Percentiles rank a stretch among this genome's conserved stretches.
Evolutionary conservation across 2,797 vertebrate genomes (phyloP).

Genomic region (Sandelia bainsii): DNA sequence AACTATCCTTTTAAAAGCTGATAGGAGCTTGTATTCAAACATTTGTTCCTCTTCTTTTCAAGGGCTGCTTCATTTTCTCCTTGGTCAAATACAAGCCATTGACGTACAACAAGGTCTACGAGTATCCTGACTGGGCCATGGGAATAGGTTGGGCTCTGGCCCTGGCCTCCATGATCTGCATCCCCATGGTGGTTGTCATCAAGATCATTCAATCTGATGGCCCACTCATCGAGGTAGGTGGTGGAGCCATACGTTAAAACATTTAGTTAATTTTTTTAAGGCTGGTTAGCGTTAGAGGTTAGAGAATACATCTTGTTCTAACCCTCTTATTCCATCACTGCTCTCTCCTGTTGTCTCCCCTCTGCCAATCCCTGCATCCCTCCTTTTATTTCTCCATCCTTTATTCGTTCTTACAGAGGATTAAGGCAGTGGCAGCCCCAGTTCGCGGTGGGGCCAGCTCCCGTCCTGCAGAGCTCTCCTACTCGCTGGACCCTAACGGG

Average conservation of each 20-base stretch:
- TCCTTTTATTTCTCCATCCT: background rate
- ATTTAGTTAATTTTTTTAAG: background rate
- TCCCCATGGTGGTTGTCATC: conserved; percentile 95
- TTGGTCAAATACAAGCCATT: conserved; percentile 96
- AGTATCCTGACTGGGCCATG: conserved; percentile 95
- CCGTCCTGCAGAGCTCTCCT: conserved; percentile 84
- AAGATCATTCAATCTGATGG: conserved; percentile 94
- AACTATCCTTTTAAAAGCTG: background rate
- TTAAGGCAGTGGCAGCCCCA: conserved; percentile 93
- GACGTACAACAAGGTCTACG: conserved; percentile 97
- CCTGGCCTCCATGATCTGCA: conserved; percentile 96
- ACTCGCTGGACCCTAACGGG: conserved; percentile 87
- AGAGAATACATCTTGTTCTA: background rate
- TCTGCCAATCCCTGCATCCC: too few species aligned
- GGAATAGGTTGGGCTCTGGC: conserved; percentile 96
- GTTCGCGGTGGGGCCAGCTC: conserved; percentile 88
- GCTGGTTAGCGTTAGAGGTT: background rate
- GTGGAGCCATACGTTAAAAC: background rate
- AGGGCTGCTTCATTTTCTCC: conserved; percentile 98
- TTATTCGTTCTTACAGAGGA: conserved; percentile 83
- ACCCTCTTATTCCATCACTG: background rate
- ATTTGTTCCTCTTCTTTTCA: conserved; percentile 19
- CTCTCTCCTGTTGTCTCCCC: background rate
- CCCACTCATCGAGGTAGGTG: conserved; percentile 93
- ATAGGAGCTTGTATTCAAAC: background rate